phyloP scores from a whole-genome alignment of 2,797 vertebrate genomes.

The Muraenolepis orangiensis region DNA sequence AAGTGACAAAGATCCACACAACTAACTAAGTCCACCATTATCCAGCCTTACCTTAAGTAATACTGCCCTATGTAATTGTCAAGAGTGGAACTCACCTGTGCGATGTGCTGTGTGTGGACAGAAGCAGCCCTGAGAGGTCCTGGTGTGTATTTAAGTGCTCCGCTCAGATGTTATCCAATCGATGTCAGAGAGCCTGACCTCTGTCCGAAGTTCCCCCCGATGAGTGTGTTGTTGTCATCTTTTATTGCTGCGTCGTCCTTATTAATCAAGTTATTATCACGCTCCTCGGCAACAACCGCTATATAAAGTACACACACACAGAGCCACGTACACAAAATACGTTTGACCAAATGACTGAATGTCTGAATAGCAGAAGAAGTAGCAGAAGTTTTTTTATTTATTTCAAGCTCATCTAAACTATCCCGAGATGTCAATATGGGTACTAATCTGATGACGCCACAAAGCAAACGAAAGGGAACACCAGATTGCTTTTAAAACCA shows the following conservation, averaged over 20 bases:
- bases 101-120: constrained; percentile 26
- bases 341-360: too few species aligned
- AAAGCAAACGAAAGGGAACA: neutral
- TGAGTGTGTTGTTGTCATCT: constrained; percentile 53
- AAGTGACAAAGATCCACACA: neutral
- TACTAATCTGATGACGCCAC: neutral
- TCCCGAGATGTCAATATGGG: neutral
- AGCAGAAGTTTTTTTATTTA: too few species aligned
- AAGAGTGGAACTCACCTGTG: constrained; percentile 37
- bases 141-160: constrained; percentile 54
- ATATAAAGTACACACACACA: neutral
- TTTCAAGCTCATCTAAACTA: neutral
- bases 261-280: constrained; percentile 32
- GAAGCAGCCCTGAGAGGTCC: neutral
- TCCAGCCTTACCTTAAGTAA: neutral
- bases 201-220: constrained; percentile 65
- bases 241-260: constrained; percentile 62
- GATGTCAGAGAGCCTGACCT: constrained; percentile 43
- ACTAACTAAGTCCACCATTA: too few species aligned
- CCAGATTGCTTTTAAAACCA: too few species aligned
- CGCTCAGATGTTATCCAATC: constrained; percentile 41
- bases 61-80: neutral
- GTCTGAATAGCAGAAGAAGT: too few species aligned
- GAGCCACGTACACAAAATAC: neutral
- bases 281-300: constrained; percentile 56